A percentile compares a stretch with the other conserved stretches of the same genome.
Evolutionary conservation across 2,797 vertebrate genomes (phyloP).

Genomic region (Helicolenus hilgendorfi): DNA sequence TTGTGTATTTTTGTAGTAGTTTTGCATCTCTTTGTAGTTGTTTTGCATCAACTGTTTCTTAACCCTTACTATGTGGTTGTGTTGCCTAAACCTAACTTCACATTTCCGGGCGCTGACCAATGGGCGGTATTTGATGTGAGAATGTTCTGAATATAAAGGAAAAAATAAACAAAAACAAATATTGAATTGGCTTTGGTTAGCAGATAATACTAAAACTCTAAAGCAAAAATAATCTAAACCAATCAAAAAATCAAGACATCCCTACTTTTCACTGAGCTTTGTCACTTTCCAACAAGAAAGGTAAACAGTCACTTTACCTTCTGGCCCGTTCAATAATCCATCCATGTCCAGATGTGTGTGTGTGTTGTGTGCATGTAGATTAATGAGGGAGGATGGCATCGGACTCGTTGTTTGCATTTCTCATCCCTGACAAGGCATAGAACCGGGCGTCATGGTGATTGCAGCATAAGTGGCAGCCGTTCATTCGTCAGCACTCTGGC

Average conservation of each 20-base stretch:
- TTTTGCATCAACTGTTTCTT: too few species aligned
- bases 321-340: background rate
- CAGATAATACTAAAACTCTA: background rate
- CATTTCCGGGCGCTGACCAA: too few species aligned
- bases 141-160: background rate
- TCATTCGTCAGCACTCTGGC: slow-evolving; percentile 67
- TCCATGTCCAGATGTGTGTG: background rate
- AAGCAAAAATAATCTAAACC: background rate
- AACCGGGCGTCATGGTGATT: slow-evolving; percentile 3
- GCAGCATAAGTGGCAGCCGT: background rate
- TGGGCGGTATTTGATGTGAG: too few species aligned
- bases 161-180: background rate
- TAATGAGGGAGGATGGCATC: slow-evolving; percentile 63
- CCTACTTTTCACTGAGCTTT: background rate
- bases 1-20: too few species aligned
- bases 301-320: background rate
- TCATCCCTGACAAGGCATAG: slow-evolving; percentile 66
- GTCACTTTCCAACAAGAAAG: background rate
- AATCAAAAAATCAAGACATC: background rate
- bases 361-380: background rate
- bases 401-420: slow-evolving; percentile 35
- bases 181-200: background rate
- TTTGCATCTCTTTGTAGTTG: too few species aligned
- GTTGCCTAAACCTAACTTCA: too few species aligned
- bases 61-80: too few species aligned